Evolutionary conservation across 2,113 vertebrate species (phyloP), one percentile per base, ranked within the genome.

Genomic region (Anseranas semipalmata): DNA sequence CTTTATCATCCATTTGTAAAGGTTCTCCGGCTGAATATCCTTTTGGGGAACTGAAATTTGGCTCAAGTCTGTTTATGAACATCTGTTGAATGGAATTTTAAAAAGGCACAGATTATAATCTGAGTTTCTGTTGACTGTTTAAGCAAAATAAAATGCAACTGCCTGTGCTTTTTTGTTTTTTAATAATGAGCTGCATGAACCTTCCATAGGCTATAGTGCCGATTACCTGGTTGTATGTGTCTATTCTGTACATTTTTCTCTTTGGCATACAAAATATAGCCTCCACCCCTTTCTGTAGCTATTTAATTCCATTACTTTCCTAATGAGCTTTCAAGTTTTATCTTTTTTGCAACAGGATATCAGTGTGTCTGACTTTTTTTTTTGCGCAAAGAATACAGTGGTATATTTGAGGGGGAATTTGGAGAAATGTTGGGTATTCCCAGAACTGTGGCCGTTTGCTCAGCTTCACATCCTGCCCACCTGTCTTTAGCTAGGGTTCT

Each of bases 1-100:
- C 81, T 95, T 96, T 85, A 93, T 91, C 89, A 77, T 91, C 92
- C 93, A 89, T 95, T 93, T 95, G 91, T 93, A 73, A n/a, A 95
- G 95, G 93, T 96, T 95, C 86, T 95, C 41, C 2, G 41, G 48
- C 77, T 96, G 89, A 97, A 80, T 95, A 62, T 87, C 87, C 92
- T 96, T 96, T 37, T 85, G 94, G 95, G 91, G 78, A 95, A 46
- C 92, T 93, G 94, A 95, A 96, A 97, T 96, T 95, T 96, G 96
- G 92, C 96, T 96, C 74, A 1, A 32, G 62, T 71, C 89, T 83
- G 84, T 66, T 92, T 43, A 59, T 74, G 93, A 96, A 96, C 94
- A 96, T 96, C 90, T 96, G 96, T 87, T 96, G 94, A 96, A 92
- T 96, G 89, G 94, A 96, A 92, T 96, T 94, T 90, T 95, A 9